Conservation (phyloP, 1,140 invertebrate species). For the Copidosoma floridanum region DNA sequence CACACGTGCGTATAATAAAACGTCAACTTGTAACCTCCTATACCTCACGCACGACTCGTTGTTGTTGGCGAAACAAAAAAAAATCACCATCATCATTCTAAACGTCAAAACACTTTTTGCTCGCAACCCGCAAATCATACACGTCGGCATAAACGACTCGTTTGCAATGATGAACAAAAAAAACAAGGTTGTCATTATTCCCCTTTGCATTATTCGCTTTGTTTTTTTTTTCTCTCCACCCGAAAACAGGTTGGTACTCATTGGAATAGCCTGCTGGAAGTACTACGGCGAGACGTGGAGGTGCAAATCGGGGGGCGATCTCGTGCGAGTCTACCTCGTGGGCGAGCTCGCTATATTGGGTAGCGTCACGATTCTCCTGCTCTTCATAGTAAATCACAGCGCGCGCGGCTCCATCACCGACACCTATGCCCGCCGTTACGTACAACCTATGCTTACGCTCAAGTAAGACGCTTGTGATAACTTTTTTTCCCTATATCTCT, state of each 20-base stretch:
- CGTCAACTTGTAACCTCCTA: too few relatives aligned
- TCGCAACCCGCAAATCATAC: too few relatives aligned
- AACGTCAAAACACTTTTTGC: too few relatives aligned
- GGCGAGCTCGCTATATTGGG: constrained; percentile 65
- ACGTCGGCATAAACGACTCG: too few relatives aligned
- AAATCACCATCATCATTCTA: too few relatives aligned
- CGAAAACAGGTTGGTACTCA: constrained; percentile 66
- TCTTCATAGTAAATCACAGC: constrained; percentile 68
- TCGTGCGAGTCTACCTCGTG: constrained; percentile 67
- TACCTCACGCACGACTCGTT: too few relatives aligned
- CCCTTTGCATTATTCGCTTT: too few relatives aligned
- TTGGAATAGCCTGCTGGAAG: constrained; percentile 62
- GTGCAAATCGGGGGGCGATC: constrained; percentile 63
- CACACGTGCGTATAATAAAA: too few relatives aligned
- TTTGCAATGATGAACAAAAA: not conserved
- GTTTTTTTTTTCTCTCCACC: constrained; percentile 4
- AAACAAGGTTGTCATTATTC: too few relatives aligned
- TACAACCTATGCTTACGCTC: constrained; percentile 65
- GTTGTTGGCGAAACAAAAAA: too few relatives aligned
- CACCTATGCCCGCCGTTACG: constrained; percentile 63
- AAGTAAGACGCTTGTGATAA: too few relatives aligned
- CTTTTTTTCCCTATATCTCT: too few relatives aligned
- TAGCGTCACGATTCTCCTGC: constrained; percentile 62
- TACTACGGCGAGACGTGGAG: constrained; percentile 67
- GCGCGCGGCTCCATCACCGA: constrained; percentile 71